Base-by-base conservation (phyloP, 2,113 vertebrate genomes). In the Nannospalax galili region DNA sequence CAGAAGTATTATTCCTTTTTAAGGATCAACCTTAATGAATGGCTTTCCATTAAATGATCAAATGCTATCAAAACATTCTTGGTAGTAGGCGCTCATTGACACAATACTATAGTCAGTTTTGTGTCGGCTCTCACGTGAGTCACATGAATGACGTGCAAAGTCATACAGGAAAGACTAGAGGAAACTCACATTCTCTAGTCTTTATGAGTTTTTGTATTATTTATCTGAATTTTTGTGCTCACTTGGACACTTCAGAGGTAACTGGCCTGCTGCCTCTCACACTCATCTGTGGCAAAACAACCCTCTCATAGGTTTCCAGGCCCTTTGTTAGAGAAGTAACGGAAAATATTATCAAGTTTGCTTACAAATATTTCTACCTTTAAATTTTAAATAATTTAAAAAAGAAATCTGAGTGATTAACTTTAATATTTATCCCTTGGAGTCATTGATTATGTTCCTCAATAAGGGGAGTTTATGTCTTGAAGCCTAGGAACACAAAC, bases 321-420 rank as follows among this genome's bases (percentile, higher is more conserved):
- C 14, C 22, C 14, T 85, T 52, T 69, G 52, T n/a, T 86, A 70
- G 65, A 28, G 15, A 56, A 37, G 35, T 56, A 56, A 48, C 7
- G 48, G 37, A 85, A 86, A 70, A 86, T 70, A 28, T 52, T 48
- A 65, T 12, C 30, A 86, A 90, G 14, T 74, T 60, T 65, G 4
- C 30, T 52, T 93, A 79, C 9, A 94, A 87, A 64, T 35, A 78
- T 88, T 84, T 86, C 32, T 75, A 11, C 73, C 65, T 90, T 84
- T 78, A 81, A 90, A 79, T 32, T 95, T 84, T 84, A 89, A 91
- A 64, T 85, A 88, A 82, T 19, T 62, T 9, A 62, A 88, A 69
- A n/a, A 84, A 32, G 24, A 93, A 78, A 74, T 77, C 35, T 19
- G 84, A 64, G 52, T 40, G 42, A 72, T 17, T 48, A 89, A n/a